Evolutionary conservation across 2,797 vertebrate species (phyloP), one percentile per base, ranked within the genome.

Genomic region (Anisognathus igniventris): DNA sequence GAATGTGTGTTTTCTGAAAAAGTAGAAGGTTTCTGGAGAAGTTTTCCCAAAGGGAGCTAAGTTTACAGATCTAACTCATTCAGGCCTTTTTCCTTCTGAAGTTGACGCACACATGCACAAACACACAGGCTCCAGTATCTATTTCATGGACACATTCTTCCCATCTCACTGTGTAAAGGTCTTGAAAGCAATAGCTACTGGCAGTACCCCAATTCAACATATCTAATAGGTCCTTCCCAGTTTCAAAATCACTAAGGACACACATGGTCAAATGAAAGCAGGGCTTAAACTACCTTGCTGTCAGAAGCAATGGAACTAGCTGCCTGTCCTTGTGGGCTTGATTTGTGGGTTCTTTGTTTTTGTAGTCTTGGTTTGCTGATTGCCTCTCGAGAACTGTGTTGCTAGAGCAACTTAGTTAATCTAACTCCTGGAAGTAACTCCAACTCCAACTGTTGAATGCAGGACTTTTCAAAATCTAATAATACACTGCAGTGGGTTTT

Each of bases 151-250:
- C 11, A 7, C 96, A 94, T 96, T 96, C 95, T 92, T 96, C 95
- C 83, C 90, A 91, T 90, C 95, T 95, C 74, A 76, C 79, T 57
- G 77, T 42, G 90, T 83, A 93, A 97, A 97, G 95, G 93, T 96
- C 96, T 96, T 96, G 95, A 95, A 96, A 96, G 92, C 90, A 93
- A 95, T 96, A 94, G 92, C 92, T 96, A 87, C 90, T 96, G 95
- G 95, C 95, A 94, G 64, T 82, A 86, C 82, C 88, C 94, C 92
- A 96, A 27, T 71, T 88, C 74, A 53, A 83, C 79, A 94, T 92
- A 96, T 95, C 91, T 93, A 61, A 39, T 67, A 86, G 88, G 78
- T 94, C 90, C 71, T 86, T 96, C 75, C 75, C 76, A 86, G 87
- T 85, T 95, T 82, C 78, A 89, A 92, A 96, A 95, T 87, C 86